Evolutionary conservation across 2,113 vertebrate species (phyloP).

Genomic region (Phalacrocorax carbo): DNA sequence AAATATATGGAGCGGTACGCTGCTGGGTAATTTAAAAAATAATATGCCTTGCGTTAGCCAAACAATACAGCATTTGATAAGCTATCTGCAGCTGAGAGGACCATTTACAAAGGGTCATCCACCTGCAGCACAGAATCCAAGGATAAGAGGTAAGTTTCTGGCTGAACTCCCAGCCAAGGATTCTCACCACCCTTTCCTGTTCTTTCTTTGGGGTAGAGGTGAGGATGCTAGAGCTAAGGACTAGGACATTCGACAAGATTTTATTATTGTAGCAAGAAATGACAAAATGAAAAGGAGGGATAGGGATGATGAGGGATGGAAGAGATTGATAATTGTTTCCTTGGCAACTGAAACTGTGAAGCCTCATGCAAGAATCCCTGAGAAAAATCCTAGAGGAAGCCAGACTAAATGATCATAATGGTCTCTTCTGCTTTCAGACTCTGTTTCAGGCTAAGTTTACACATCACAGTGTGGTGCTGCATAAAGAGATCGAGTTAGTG

Average conservation of each 20-base stretch:
- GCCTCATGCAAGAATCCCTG: slow-evolving; percentile 23
- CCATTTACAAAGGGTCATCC: neutral
- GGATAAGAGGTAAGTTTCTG: neutral
- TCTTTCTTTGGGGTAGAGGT: neutral
- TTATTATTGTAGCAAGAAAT: neutral
- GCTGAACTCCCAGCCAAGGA: neutral
- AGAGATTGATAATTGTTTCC: slow-evolving; percentile 58
- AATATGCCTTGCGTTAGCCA: neutral
- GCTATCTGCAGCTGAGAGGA: neutral
- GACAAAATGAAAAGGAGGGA: slow-evolving; percentile 12
- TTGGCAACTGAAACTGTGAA: slow-evolving; percentile 39
- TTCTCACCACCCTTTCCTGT: neutral
- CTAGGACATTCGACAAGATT: neutral
- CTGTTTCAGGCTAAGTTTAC: slow-evolving; percentile 28
- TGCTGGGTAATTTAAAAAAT: neutral
- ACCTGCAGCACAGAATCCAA: neutral
- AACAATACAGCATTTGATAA: slow-evolving; percentile 25
- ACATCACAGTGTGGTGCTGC: slow-evolving; percentile 8
- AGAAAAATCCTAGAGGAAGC: slow-evolving; percentile 31
- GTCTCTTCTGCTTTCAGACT: slow-evolving; percentile 14
- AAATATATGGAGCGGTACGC: neutral
- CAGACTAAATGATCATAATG: neutral
- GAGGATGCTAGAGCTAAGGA: neutral
- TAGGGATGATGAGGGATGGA: neutral
- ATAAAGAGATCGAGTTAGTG: neutral